These are phyloP conservation scores for Heliconius aoede DNA, from an alignment of 2,888 invertebrate genomes.

Conservation along the genomic window DNA sequence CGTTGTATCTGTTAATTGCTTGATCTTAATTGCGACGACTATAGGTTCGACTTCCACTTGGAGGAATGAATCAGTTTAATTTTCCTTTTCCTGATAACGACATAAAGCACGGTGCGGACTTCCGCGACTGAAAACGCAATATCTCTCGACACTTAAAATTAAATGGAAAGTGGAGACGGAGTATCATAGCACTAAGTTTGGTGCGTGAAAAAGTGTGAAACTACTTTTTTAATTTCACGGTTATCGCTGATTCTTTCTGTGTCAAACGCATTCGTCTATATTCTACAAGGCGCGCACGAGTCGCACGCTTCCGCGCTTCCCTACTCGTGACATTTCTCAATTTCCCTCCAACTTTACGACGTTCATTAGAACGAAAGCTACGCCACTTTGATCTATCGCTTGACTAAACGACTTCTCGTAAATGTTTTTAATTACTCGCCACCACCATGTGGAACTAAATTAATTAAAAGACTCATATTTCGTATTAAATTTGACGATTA, in stretches of 20 bases:
- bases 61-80: neutral
- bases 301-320: conserved; percentile 48
- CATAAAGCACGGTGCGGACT: too few relatives aligned
- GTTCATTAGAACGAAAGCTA: conserved; percentile 50
- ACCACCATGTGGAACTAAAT: conserved; percentile 34
- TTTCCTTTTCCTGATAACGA: too few relatives aligned
- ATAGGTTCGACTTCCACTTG: neutral
- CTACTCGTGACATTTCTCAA: conserved; percentile 47
- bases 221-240: conserved; percentile 39
- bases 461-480: conserved; percentile 35
- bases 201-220: neutral
- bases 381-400: conserved; percentile 51
- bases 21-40: neutral
- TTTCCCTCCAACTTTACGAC: conserved; percentile 46
- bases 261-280: conserved; percentile 48
- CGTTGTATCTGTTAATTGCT: neutral
- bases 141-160: neutral
- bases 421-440: conserved; percentile 48
- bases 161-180: neutral
- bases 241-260: conserved; percentile 34
- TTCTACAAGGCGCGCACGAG: conserved; percentile 43
- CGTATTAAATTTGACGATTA: conserved; percentile 31
- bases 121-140: neutral
- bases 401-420: conserved; percentile 45
- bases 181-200: neutral